These are phyloP conservation scores for Mechanitis messenoides DNA, from an alignment of 2,888 invertebrate genomes.

Conservation along the genomic window DNA sequence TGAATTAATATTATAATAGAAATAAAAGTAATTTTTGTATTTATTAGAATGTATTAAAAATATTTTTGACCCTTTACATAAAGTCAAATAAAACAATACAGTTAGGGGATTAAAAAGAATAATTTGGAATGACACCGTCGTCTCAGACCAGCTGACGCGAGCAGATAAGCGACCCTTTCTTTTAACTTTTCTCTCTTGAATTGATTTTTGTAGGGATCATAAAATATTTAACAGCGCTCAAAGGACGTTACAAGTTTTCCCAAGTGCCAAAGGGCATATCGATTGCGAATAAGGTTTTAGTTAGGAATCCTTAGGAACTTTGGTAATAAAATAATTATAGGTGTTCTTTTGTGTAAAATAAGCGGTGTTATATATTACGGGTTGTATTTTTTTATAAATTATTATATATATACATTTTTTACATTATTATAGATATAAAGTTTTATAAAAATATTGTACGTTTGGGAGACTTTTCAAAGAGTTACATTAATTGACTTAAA, in stretches of 20 bases:
- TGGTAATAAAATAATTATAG: background rate
- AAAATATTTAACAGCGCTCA: slow-evolving; percentile 56
- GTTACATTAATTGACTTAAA: background rate
- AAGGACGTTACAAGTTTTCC: slow-evolving; percentile 41
- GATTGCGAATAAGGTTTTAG: slow-evolving; percentile 22
- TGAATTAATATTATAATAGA: too few species aligned
- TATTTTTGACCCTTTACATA: background rate
- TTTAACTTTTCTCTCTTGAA: slow-evolving; percentile 58
- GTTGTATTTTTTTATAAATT: too few species aligned
- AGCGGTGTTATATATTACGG: too few species aligned
- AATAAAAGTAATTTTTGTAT: background rate
- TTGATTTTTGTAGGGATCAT: slow-evolving; percentile 57
- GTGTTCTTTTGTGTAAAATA: too few species aligned
- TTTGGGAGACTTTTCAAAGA: slow-evolving; percentile 1
- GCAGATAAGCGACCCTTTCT: slow-evolving; percentile 65
- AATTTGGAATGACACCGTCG: slow-evolving; percentile 39
- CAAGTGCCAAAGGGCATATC: slow-evolving; percentile 36
- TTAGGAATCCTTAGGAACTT: slow-evolving; percentile 15
- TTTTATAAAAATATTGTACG: background rate
- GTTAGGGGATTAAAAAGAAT: slow-evolving; percentile 19
- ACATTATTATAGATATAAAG: too few species aligned
- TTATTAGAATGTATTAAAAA: background rate
- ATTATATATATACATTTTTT: too few species aligned
- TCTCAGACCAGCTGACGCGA: slow-evolving; percentile 55
- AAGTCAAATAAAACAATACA: slow-evolving; percentile 6